A percentile compares a stretch with the other conserved stretches of the same genome.
These are phyloP conservation scores for Parazoanthus darwini DNA, from an alignment of 92 coral and sea anemone species.

Conservation along the genomic window DNA sequence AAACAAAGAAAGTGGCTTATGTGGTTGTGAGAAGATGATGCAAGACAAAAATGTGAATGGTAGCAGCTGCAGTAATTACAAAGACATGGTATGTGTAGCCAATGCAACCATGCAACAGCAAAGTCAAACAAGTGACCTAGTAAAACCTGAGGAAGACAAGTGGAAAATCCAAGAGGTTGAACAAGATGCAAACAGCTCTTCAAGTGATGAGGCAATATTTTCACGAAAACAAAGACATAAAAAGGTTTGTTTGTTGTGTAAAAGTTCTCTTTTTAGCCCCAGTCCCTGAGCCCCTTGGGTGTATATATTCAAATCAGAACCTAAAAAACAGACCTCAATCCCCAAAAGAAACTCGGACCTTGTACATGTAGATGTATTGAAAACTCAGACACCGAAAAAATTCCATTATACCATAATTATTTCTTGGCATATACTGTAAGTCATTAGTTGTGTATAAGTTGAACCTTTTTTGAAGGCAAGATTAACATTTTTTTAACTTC, in stretches of 20 bases:
- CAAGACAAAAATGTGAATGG: neutral
- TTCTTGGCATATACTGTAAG: too few species aligned
- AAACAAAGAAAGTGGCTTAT: neutral
- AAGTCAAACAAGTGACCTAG: neutral
- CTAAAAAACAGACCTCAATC: too few species aligned
- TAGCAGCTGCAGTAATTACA: neutral
- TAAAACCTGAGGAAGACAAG: neutral
- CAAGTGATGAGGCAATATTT: constrained; percentile 5
- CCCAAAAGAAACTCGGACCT: too few species aligned
- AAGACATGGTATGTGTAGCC: neutral
- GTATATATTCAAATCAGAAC: too few species aligned
- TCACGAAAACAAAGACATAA: neutral
- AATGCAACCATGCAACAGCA: neutral
- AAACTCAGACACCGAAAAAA: too few species aligned
- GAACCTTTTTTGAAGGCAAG: too few species aligned
- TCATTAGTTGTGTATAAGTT: too few species aligned
- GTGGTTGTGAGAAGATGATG: neutral
- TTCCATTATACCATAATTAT: too few species aligned
- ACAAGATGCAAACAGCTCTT: neutral
- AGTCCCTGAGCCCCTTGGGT: too few species aligned
- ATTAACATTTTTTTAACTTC: too few species aligned
- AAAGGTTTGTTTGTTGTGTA: neutral
- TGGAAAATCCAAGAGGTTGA: neutral
- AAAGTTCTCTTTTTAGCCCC: too few species aligned
- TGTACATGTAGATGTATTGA: too few species aligned